phyloP scores from a whole-genome alignment of 2,797 vertebrate species.

The Pogoniulus pusillus region DNA sequence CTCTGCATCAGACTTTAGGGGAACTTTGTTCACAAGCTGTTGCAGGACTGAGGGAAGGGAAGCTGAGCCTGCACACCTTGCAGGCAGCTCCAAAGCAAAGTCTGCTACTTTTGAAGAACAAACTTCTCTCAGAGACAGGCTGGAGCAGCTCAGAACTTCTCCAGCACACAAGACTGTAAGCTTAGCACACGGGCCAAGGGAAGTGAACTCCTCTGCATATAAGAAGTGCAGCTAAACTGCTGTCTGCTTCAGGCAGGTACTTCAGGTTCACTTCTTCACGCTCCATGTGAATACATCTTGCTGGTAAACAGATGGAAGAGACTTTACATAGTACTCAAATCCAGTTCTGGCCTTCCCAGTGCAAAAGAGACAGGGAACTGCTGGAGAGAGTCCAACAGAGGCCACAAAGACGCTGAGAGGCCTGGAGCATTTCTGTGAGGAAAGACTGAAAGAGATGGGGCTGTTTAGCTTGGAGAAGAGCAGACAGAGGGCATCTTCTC shows the following conservation, averaged over 20 bases:
- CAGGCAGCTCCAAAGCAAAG: background rate
- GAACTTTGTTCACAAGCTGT: background rate
- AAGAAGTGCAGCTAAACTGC: background rate
- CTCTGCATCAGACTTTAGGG: background rate
- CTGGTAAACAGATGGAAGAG: background rate
- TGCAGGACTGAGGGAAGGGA: background rate
- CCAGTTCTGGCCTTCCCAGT: no score
- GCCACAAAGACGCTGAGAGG: no score
- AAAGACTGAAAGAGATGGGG: no score
- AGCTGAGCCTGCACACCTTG: background rate
- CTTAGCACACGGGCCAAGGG: background rate
- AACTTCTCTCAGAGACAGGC: background rate
- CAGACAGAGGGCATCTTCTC: no score
- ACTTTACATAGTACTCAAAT: background rate
- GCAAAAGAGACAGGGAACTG: no score
- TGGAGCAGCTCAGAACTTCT: background rate
- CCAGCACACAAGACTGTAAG: background rate
- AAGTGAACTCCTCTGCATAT: background rate
- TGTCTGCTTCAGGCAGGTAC: background rate
- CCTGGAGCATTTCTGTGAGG: no score
- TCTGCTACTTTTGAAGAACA: background rate
- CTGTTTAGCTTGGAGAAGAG: no score
- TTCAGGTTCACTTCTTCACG: background rate
- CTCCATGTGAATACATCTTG: background rate
- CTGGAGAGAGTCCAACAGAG: no score